Evolutionary conservation across 2,797 vertebrate species (phyloP).

Genomic region (Enteromius trimaculatus): DNA sequence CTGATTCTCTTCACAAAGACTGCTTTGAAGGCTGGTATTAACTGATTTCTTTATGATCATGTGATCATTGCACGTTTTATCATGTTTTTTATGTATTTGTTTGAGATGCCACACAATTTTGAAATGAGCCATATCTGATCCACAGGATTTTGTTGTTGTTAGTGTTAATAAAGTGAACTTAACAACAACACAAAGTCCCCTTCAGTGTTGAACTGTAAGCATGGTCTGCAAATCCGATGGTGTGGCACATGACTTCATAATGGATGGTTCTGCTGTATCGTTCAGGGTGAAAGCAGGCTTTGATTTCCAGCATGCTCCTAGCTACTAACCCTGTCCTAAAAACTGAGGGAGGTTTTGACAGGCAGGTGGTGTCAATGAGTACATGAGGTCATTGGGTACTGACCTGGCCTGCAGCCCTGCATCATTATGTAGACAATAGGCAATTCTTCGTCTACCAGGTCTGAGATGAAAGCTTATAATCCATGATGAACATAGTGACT

Average conservation of each 20-base stretch:
- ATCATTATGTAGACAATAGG: background rate
- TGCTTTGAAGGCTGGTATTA: background rate
- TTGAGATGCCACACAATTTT: background rate
- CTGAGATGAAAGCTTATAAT: background rate
- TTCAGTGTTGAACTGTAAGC: conserved; percentile 27
- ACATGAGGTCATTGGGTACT: conserved; percentile 3
- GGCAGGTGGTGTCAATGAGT: conserved; percentile 31
- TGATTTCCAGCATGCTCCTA: conserved; percentile 49
- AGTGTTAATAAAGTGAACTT: background rate
- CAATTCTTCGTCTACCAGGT: background rate
- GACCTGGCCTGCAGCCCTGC: conserved; percentile 3
- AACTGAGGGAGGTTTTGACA: conserved; percentile 23
- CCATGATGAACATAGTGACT: background rate
- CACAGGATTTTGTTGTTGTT: background rate
- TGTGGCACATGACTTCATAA: conserved; percentile 28
- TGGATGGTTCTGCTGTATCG: conserved; percentile 33
- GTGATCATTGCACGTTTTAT: background rate
- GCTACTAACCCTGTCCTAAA: conserved; percentile 10
- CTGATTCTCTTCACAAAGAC: background rate
- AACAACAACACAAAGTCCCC: background rate
- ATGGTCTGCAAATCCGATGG: conserved; percentile 27
- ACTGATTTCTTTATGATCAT: background rate
- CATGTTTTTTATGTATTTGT: background rate
- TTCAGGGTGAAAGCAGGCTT: conserved; percentile 36
- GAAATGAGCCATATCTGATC: background rate